A percentile compares a stretch with the other conserved stretches of the same genome.
Evolutionary conservation across 1,140 invertebrate species (phyloP).

Genomic region (Tetragnatha versicolor): DNA sequence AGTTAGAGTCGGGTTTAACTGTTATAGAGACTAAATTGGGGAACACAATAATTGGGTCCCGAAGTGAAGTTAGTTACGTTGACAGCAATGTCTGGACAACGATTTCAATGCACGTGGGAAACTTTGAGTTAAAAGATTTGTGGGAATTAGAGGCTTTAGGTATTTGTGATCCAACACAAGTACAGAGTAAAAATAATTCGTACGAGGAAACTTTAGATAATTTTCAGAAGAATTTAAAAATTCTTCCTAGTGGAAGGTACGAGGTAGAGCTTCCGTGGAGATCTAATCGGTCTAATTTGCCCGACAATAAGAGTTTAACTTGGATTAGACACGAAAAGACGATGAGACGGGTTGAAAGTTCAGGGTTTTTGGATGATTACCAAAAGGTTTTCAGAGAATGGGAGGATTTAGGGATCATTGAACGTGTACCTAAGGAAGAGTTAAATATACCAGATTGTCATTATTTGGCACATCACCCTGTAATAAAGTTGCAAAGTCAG

Average conservation of each 20-base stretch:
- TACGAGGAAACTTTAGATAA: background rate
- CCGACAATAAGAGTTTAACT: conserved; percentile 3
- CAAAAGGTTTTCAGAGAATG: background rate
- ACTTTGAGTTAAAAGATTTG: background rate
- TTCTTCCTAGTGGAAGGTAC: background rate
- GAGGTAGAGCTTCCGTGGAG: background rate
- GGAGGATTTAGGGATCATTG: conserved; percentile 16
- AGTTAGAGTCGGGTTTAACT: background rate
- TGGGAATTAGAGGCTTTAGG: background rate
- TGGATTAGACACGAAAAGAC: background rate
- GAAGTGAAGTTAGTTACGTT: no score
- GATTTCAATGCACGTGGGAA: no score
- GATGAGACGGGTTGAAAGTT: background rate
- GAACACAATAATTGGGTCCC: no score
- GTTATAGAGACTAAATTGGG: no score
- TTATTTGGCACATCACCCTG: background rate
- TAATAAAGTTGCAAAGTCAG: background rate
- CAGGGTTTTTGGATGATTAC: background rate
- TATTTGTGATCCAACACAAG: background rate
- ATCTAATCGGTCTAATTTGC: background rate
- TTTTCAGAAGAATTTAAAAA: background rate
- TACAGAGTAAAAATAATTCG: background rate
- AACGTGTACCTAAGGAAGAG: background rate
- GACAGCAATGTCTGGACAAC: no score
- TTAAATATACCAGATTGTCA: background rate